phyloP scores from a whole-genome alignment of 2,888 invertebrate species.

The Seira sanloemensis region DNA sequence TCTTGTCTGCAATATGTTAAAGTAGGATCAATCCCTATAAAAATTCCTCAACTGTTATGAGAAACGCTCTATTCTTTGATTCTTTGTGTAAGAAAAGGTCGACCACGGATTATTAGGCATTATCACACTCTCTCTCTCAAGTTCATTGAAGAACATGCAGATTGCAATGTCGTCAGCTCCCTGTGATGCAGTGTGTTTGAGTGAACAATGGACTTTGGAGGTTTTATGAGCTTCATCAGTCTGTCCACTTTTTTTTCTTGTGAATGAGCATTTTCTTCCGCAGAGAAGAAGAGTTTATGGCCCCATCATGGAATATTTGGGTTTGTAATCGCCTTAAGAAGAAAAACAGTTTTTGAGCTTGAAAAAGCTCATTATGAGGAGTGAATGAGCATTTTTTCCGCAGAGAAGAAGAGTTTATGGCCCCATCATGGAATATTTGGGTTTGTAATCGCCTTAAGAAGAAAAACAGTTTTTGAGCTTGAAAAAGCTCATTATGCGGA shows the following conservation, averaged over 20 bases:
- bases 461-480: no score
- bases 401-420: not conserved
- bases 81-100: no score
- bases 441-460: not conserved
- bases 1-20: no score
- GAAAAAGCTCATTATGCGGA: no score
- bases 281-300: no score
- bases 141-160: not conserved
- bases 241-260: not conserved
- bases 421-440: not conserved
- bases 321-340: not conserved
- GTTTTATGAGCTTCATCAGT: not conserved
- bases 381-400: not conserved
- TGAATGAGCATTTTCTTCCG: no score
- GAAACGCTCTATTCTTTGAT: no score
- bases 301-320: not conserved
- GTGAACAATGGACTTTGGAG: not conserved
- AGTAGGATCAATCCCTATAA: no score
- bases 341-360: not conserved
- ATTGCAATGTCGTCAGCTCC: not conserved
- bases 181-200: not conserved
- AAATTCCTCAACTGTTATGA: no score
- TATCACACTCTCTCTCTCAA: not conserved
- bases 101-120: not conserved
- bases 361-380: not conserved